Percentiles rank a stretch among this genome's conserved stretches.
These are phyloP conservation scores for Trichopria drosophilae DNA, from an alignment of 2,888 invertebrate species.

Conservation along the genomic window DNA sequence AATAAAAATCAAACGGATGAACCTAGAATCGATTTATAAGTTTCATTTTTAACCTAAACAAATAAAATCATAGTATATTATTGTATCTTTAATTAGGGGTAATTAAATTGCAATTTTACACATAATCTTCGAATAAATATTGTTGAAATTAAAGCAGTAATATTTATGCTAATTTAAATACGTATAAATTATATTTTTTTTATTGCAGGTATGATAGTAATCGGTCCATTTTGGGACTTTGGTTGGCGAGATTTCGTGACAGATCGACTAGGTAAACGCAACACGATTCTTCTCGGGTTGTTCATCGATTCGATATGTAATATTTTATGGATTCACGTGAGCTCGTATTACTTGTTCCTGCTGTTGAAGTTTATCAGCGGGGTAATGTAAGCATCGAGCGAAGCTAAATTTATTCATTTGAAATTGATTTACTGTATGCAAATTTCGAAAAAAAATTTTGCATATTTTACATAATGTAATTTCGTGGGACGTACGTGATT, in stretches of 20 bases:
- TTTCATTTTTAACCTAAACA: too few species aligned
- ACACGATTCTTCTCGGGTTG: conserved; percentile 70
- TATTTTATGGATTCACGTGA: conserved; percentile 66
- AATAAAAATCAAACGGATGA: too few species aligned
- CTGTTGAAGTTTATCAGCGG: conserved; percentile 75
- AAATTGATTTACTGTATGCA: not conserved
- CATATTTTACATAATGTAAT: not conserved
- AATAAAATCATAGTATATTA: too few species aligned
- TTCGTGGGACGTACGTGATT: too few species aligned
- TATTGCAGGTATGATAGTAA: conserved; percentile 72
- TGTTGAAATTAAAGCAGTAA: not conserved
- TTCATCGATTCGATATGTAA: conserved; percentile 68
- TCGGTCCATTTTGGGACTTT: conserved; percentile 78
- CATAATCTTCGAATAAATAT: too few species aligned
- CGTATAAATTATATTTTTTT: not conserved
- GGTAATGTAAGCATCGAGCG: conserved; percentile 67
- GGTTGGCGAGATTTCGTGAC: conserved; percentile 70
- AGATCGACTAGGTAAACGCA: conserved; percentile 71
- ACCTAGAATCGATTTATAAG: too few species aligned
- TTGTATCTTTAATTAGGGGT: too few species aligned
- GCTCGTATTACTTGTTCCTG: conserved; percentile 68
- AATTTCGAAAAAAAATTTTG: conserved; percentile 2
- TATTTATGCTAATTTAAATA: not conserved
- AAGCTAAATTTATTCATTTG: not conserved
- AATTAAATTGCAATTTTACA: too few species aligned